A percentile compares a stretch with the other conserved stretches of the same genome.
These are phyloP conservation scores for Cyprinodon variegatus DNA, from an alignment of 2,113 vertebrate species.

Conservation along the genomic window DNA sequence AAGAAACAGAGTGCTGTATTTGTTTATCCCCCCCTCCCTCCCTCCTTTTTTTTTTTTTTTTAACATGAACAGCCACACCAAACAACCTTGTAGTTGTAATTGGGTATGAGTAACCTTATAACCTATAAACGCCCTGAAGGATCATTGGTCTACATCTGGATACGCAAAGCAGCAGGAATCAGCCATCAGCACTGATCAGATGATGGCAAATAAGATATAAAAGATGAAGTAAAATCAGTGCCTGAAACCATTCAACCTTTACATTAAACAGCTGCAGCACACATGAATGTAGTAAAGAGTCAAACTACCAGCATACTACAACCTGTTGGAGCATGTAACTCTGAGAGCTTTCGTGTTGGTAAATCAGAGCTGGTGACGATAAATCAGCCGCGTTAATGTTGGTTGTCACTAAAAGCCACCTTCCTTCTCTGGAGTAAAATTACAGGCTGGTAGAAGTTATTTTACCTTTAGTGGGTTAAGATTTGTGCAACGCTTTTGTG, in stretches of 20 bases:
- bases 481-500: constrained; percentile 47
- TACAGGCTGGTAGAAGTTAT: constrained; percentile 75
- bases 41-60: constrained; percentile 1
- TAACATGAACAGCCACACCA: background rate
- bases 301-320: constrained; percentile 60
- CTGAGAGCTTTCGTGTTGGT: constrained; percentile 22
- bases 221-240: constrained; percentile 57
- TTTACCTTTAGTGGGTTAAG: constrained; percentile 73
- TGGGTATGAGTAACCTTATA: background rate
- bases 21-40: background rate
- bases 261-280: constrained; percentile 59
- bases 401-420: constrained; percentile 71
- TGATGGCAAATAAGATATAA: constrained; percentile 11
- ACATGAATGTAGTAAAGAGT: constrained; percentile 69
- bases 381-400: constrained; percentile 15
- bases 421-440: constrained; percentile 79
- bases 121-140: constrained; percentile 2
- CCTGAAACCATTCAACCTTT: constrained; percentile 61
- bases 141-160: constrained; percentile 14
- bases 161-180: constrained; percentile 2
- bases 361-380: constrained; percentile 19
- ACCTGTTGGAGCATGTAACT: constrained; percentile 43
- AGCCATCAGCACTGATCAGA: constrained; percentile 11
- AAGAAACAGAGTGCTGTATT: background rate
- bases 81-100: background rate